phyloP scores from a whole-genome alignment of 64 coral and sea anemone species.

The Actinia tenebrosa region DNA sequence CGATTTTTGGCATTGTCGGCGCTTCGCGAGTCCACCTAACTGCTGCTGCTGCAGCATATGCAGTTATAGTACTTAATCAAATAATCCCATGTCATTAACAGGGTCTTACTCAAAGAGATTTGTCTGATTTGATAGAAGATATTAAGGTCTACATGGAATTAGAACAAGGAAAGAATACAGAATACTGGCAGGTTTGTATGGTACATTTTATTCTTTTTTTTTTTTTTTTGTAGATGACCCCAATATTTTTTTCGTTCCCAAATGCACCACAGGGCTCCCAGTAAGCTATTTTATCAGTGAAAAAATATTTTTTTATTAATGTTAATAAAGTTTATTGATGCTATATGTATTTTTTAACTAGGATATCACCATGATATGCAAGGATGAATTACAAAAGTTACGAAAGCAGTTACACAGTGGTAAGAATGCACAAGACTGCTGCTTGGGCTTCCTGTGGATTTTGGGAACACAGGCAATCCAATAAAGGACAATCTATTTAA shows the following conservation, averaged over 20 bases:
- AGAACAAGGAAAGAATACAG: conserved; percentile 85
- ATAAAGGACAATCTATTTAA: no score
- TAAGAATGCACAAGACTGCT: background rate
- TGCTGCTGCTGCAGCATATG: no score
- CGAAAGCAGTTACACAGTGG: conserved; percentile 44
- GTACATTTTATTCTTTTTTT: background rate
- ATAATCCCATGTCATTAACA: background rate
- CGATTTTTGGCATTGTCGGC: no score
- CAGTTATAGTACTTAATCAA: no score
- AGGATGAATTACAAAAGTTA: conserved; percentile 82
- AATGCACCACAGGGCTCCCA: no score
- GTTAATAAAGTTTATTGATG: no score
- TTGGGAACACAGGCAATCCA: background rate
- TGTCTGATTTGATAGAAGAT: conserved; percentile 88
- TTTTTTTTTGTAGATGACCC: no score
- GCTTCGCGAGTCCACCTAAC: no score
- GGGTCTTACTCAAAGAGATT: conserved; percentile 75
- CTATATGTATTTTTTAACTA: conserved; percentile 12
- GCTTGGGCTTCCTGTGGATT: background rate
- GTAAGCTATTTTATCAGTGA: no score
- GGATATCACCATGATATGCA: conserved; percentile 83
- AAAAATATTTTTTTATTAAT: no score
- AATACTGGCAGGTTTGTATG: conserved; percentile 87
- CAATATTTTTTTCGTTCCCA: no score
- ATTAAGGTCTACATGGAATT: conserved; percentile 96